Conservation (phyloP, 2,888 invertebrate genomes). For the Drosophila anomelani region DNA sequence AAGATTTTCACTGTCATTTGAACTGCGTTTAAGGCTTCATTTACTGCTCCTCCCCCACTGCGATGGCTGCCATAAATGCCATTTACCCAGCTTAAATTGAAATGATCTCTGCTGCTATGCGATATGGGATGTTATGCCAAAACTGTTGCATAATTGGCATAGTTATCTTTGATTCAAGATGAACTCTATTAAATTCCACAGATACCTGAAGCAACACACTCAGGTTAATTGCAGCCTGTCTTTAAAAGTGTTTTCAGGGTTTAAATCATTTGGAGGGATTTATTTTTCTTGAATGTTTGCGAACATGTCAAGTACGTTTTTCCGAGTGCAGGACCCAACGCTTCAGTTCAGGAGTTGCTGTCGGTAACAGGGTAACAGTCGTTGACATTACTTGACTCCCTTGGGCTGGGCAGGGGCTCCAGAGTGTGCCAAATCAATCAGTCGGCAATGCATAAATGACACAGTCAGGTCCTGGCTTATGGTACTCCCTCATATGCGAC, state of each 20-base stretch:
- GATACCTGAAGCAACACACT: not conserved
- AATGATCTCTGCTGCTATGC: slow-evolving; percentile 17
- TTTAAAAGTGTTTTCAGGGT: not conserved
- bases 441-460: slow-evolving; percentile 58
- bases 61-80: slow-evolving; percentile 28
- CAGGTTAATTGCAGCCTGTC: not conserved
- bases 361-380: slow-evolving; percentile 32
- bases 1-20: slow-evolving; percentile 58
- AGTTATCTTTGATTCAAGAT: not conserved
- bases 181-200: not conserved
- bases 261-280: not conserved
- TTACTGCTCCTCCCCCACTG: slow-evolving; percentile 17
- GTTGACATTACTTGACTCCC: slow-evolving; percentile 30
- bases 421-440: slow-evolving; percentile 70
- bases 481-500: slow-evolving; percentile 21
- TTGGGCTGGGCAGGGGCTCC: slow-evolving; percentile 2
- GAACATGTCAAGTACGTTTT: not conserved
- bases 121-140: slow-evolving; percentile 6
- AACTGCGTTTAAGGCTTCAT: slow-evolving; percentile 52
- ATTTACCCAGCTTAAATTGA: slow-evolving; percentile 34
- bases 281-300: too few relatives aligned
- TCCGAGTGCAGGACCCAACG: slow-evolving; percentile 23
- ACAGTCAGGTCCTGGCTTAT: slow-evolving; percentile 33
- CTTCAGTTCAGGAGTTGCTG: slow-evolving; percentile 9
- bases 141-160: slow-evolving; percentile 14